Evolutionary conservation across 2,113 vertebrate genomes (phyloP).

Genomic region (Circaetus cinerascens): DNA sequence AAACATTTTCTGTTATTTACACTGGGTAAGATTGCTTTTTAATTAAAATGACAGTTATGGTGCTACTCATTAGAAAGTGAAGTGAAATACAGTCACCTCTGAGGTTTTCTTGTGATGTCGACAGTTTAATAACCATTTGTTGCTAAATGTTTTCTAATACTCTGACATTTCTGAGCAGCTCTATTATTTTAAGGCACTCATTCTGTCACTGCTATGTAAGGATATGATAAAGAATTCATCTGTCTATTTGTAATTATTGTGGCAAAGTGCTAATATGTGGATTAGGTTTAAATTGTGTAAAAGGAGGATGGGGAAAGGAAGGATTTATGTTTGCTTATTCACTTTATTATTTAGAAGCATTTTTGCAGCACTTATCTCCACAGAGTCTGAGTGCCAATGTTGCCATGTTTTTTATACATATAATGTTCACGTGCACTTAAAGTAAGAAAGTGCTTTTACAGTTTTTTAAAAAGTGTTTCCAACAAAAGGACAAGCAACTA

Average conservation of each 20-base stretch:
- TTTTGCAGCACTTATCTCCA: neutral
- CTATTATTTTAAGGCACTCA: neutral
- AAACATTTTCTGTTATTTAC: slow-evolving; percentile 15
- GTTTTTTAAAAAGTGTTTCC: neutral
- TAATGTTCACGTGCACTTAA: neutral
- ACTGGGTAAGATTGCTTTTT: slow-evolving; percentile 9
- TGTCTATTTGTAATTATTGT: neutral
- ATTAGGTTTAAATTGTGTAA: neutral
- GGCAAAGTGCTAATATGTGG: neutral
- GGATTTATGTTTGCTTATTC: neutral
- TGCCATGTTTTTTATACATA: neutral
- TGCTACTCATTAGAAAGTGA: neutral
- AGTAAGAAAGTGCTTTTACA: neutral
- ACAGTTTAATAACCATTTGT: slow-evolving; percentile 18
- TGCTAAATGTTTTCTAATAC: slow-evolving; percentile 21
- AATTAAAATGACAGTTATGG: slow-evolving; percentile 12
- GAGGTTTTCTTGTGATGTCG: neutral
- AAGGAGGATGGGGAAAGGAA: neutral
- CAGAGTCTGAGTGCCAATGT: neutral
- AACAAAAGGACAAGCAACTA: neutral
- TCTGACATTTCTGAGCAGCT: slow-evolving; percentile 1
- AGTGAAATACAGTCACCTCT: neutral
- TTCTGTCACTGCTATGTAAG: neutral
- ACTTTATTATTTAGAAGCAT: neutral
- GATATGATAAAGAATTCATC: neutral